Base-by-base conservation (phyloP, 2,888 invertebrate species). In the Argynnis bischoffii region DNA sequence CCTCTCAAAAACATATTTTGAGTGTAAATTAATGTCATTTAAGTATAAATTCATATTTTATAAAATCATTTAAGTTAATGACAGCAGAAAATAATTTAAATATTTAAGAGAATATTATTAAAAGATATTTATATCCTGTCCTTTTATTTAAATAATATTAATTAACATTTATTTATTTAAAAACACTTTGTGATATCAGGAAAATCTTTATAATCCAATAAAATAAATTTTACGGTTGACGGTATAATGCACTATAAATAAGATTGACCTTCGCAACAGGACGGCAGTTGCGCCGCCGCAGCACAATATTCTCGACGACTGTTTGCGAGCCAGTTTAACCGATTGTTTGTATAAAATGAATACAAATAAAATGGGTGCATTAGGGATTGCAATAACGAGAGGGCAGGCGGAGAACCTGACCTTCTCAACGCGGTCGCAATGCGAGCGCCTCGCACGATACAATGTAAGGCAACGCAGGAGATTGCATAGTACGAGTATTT, bases 211-310 rank as follows among this genome's bases (percentile, higher is more conserved):
- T n/a, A 54, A 26, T 55, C 18, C 48, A 54, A 63, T 63, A 63
- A 63, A 63, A 63, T 55, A 26, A 47, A 21, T 15, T 11, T 61
- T 31, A 61, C 16, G 15, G 35, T 41, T 41, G 60, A 14, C 51
- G n/a, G 48, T 51, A 18, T 35, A 16, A 60, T 50, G 53, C 61
- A 41, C 51, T 61, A 53, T 61, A 61, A 63, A 63, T 63, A 56
- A 57, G 56, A 51, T 46, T 67, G 67, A 67, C 67, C 67, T 67
- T 63, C 63, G 53, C 56, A 67, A 67, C 56, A 35, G n/a, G 46
- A 6, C 51, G 14, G 50, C 56, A 13, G 26, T 56, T 56, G 56
- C 50, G 41, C 31, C 26, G 50, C n/a, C 21, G 21, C n/a, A 11
- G 11, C 35, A 41, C 35, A 41, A 41, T 41, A 11, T 11, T 41